Conservation (phyloP, 53 echinoderm and acorn worm genomes). For the Arbacia lixula region DNA sequence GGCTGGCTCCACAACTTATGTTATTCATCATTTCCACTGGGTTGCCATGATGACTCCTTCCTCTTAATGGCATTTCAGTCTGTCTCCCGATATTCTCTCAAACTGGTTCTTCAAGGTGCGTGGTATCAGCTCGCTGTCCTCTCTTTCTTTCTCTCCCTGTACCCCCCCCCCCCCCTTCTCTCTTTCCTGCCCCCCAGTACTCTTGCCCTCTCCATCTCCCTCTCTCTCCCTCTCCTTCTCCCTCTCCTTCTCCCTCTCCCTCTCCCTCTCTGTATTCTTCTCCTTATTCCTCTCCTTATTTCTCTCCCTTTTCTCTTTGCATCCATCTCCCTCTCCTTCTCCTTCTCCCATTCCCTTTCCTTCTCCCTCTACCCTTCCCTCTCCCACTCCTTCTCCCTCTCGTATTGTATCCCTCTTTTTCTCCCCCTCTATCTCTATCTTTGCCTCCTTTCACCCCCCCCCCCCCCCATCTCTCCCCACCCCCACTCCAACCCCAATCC, state of each 20-base stretch:
- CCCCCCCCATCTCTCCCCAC: not conserved
- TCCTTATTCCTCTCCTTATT: not conserved
- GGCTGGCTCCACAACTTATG: constrained; percentile 24
- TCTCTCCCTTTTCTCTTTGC: not conserved
- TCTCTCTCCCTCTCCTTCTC: not conserved
- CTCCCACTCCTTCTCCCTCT: not conserved
- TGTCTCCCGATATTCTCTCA: constrained; percentile 40
- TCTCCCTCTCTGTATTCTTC: not conserved
- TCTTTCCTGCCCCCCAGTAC: not conserved
- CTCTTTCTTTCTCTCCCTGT: not conserved
- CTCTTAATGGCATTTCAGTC: constrained; percentile 53
- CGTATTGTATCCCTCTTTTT: not conserved
- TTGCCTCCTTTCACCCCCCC: not conserved
- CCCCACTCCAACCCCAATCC: not conserved
- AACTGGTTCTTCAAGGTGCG: not conserved
- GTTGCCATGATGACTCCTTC: constrained; percentile 24
- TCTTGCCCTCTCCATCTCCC: not conserved
- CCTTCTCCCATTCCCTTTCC: not conserved
- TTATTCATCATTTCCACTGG: constrained; percentile 35
- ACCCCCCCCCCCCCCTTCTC: not conserved
- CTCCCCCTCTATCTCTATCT: not conserved
- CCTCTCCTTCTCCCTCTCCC: not conserved
- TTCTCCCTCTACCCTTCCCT: not conserved
- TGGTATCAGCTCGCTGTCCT: too few species aligned
- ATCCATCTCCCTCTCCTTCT: not conserved